Evolutionary conservation across 2,113 vertebrate genomes (phyloP).

Genomic region (Seriola quinqueradiata): DNA sequence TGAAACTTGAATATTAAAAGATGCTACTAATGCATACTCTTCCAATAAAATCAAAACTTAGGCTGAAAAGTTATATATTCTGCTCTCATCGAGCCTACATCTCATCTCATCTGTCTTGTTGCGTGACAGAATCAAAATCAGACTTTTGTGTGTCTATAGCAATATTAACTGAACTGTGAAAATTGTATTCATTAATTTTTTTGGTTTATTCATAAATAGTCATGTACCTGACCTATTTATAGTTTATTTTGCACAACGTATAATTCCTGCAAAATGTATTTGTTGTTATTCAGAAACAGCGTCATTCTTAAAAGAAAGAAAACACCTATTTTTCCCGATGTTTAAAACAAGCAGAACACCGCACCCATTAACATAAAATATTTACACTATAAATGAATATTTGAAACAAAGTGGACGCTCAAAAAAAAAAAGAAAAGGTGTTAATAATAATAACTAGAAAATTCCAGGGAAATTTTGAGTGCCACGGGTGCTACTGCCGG

Average conservation of each 20-base stretch:
- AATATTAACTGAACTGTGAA: no score
- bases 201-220: neutral
- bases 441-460: neutral
- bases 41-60: conserved; percentile 1
- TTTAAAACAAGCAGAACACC: neutral
- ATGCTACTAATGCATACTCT: no score
- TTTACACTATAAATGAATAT: neutral
- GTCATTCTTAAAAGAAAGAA: neutral
- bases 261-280: neutral
- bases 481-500: no score
- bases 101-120: neutral
- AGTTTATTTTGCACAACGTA: neutral
- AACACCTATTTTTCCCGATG: no score
- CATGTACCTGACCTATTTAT: neutral
- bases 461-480: no score
- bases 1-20: neutral
- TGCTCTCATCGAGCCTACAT: neutral
- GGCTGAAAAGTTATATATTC: neutral
- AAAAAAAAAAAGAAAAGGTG: neutral
- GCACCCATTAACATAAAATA: neutral
- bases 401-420: neutral
- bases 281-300: neutral
- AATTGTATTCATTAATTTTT: neutral
- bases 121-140: neutral
- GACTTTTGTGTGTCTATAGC: neutral